A percentile compares a stretch with the other conserved stretches of the same genome.
Conservation (phyloP, 2,888 invertebrate species). For the Thysanoteuthis rhombus region DNA sequence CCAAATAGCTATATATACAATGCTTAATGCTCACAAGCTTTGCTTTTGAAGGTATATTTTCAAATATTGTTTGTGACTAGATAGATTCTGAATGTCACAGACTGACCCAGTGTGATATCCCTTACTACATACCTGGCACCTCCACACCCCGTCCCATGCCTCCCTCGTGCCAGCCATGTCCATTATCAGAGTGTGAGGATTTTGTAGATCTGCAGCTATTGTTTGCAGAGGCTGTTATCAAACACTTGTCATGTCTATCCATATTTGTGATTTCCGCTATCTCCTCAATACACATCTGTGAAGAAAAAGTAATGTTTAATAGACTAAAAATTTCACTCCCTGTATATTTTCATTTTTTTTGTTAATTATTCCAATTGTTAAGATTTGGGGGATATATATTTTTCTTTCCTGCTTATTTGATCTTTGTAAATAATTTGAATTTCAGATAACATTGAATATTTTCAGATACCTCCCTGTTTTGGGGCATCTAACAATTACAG, state of each 20-base stretch:
- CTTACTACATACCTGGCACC: not conserved
- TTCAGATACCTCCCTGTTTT: too few species aligned
- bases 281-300: not conserved
- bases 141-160: slow-evolving; percentile 12
- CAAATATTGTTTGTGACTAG: not conserved
- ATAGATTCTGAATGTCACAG: not conserved
- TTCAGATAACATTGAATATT: too few species aligned
- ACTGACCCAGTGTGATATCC: not conserved
- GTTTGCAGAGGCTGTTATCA: not conserved
- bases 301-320: not conserved
- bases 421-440: too few species aligned
- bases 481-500: too few species aligned
- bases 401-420: too few species aligned
- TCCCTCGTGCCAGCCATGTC: not conserved
- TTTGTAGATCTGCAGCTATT: not conserved
- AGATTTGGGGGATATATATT: too few species aligned
- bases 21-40: not conserved
- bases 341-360: too few species aligned
- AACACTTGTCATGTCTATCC: not conserved
- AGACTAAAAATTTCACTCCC: too few species aligned
- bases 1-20: not conserved
- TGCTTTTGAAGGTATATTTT: not conserved
- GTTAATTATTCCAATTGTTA: too few species aligned
- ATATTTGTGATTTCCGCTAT: not conserved
- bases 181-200: not conserved